These are phyloP conservation scores for Goniozus legneri DNA, from an alignment of 1,140 invertebrate species.

Conservation along the genomic window DNA sequence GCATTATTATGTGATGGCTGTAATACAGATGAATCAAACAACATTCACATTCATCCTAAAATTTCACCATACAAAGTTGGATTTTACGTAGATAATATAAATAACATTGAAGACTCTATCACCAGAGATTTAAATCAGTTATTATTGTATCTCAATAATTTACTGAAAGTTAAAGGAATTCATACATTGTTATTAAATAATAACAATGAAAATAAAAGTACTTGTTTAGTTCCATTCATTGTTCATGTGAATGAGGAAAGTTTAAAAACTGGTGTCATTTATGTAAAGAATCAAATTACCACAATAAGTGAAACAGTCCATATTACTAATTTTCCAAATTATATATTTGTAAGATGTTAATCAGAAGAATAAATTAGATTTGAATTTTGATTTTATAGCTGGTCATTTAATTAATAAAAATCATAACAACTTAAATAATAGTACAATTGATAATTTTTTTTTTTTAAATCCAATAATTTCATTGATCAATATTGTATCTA, in stretches of 20 bases:
- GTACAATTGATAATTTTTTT: too few relatives aligned
- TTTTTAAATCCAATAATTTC: too few relatives aligned
- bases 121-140: slow-evolving; percentile 41
- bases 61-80: slow-evolving; percentile 72
- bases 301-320: slow-evolving; percentile 59
- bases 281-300: slow-evolving; percentile 70
- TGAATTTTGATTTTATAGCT: too few relatives aligned
- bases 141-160: slow-evolving; percentile 46
- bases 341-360: too few relatives aligned
- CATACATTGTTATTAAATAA: slow-evolving; percentile 36
- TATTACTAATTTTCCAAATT: slow-evolving; percentile 49
- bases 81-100: slow-evolving; percentile 43
- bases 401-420: slow-evolving; percentile 31
- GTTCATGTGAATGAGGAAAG: slow-evolving; percentile 63
- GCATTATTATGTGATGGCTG: slow-evolving; percentile 63
- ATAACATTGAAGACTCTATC: slow-evolving; percentile 23
- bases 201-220: slow-evolving; percentile 30
- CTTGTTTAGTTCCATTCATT: slow-evolving; percentile 65
- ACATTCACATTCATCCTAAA: slow-evolving; percentile 64
- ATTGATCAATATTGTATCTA: too few relatives aligned
- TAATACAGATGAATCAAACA: slow-evolving; percentile 37
- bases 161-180: slow-evolving; percentile 41
- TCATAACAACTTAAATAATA: slow-evolving; percentile 30
- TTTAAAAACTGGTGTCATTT: slow-evolving; percentile 68
- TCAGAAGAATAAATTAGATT: too few relatives aligned